A percentile compares a stretch with the other conserved stretches of the same genome.
phyloP scores from a whole-genome alignment of 2,113 vertebrate genomes.

The Ceyx margarethae region DNA sequence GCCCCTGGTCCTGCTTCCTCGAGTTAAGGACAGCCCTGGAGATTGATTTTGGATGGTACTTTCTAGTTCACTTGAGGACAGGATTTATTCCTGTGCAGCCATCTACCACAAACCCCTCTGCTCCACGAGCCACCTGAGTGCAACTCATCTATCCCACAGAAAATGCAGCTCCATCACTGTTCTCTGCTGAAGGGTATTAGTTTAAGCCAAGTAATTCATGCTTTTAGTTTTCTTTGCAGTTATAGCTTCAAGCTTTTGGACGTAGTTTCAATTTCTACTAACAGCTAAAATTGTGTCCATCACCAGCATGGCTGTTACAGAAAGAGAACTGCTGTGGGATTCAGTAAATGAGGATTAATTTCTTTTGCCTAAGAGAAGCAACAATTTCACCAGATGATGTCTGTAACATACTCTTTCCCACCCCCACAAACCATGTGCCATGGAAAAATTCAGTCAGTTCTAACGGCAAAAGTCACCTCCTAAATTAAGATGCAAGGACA shows the following conservation, averaged over 20 bases:
- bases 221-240: slow-evolving; percentile 1
- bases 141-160: background rate
- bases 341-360: slow-evolving; percentile 3
- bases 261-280: background rate
- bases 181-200: background rate
- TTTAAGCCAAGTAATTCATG: background rate
- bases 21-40: background rate
- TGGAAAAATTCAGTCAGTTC: background rate
- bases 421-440: background rate
- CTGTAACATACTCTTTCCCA: background rate
- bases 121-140: background rate
- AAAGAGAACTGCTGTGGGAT: slow-evolving; percentile 4
- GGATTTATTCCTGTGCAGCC: background rate
- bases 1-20: background rate
- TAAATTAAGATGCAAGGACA: background rate
- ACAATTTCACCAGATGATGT: background rate
- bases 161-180: background rate
- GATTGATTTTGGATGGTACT: background rate
- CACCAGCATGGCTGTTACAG: background rate
- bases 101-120: background rate
- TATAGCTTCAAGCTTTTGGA: background rate
- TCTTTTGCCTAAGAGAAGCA: slow-evolving; percentile 3
- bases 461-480: background rate
- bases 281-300: background rate
- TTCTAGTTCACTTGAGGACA: background rate